Evolutionary conservation across 2,113 vertebrate genomes (phyloP).

Genomic region (Australoheros scitulus): DNA sequence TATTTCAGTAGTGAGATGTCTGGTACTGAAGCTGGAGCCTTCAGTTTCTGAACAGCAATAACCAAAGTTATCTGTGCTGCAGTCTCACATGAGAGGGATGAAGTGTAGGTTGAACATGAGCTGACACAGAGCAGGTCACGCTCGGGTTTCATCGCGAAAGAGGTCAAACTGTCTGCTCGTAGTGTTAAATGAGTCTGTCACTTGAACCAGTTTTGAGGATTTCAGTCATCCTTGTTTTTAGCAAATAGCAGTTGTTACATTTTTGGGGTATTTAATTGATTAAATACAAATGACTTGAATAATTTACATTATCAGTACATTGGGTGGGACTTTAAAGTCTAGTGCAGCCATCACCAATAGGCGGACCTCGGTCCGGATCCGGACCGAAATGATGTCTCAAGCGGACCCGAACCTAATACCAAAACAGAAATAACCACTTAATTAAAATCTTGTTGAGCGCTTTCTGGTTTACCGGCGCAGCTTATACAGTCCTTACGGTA

Average conservation of each 20-base stretch:
- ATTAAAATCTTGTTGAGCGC: no score
- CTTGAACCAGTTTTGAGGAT: not conserved
- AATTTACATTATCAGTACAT: not conserved
- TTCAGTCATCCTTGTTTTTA: not conserved
- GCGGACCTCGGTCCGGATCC: no score
- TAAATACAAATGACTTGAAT: not conserved
- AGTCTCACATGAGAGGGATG: not conserved
- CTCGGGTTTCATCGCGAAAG: not conserved
- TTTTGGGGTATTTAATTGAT: not conserved
- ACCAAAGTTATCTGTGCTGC: not conserved
- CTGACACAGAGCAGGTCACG: not conserved
- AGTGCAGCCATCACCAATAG: no score
- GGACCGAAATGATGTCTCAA: no score
- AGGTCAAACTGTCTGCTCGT: not conserved
- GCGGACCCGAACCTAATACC: no score
- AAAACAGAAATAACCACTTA: no score
- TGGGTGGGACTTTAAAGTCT: not conserved
- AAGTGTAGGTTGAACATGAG: not conserved
- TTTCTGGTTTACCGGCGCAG: no score
- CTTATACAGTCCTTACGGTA: no score
- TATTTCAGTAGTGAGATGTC: not conserved
- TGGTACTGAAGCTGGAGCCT: not conserved
- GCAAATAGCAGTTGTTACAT: not conserved
- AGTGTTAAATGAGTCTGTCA: not conserved
- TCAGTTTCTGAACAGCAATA: not conserved